Evolutionary conservation across 2,113 vertebrate genomes (phyloP).

Genomic region (Perca schrenkii): DNA sequence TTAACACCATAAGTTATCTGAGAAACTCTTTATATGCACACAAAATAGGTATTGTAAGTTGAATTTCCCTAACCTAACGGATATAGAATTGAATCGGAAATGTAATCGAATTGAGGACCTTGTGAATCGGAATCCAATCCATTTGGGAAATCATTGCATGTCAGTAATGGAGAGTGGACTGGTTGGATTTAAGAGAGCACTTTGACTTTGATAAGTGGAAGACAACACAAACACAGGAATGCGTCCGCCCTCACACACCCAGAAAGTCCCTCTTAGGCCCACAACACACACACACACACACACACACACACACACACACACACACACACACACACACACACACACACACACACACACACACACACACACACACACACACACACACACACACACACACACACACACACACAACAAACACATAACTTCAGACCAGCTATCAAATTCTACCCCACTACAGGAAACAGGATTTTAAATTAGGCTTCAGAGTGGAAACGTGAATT

Average conservation of each 20-base stretch:
- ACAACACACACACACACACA: background rate
- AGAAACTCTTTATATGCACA: too few species aligned
- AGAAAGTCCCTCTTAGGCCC: background rate
- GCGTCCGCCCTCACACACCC: background rate
- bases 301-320: background rate
- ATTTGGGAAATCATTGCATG: too few species aligned
- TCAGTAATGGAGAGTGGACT: background rate
- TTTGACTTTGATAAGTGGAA: conserved; percentile 43
- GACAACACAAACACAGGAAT: conserved; percentile 31
- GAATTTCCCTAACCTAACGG: too few species aligned
- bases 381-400: background rate
- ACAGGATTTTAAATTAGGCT: background rate
- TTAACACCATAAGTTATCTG: too few species aligned
- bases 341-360: background rate
- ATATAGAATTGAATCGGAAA: too few species aligned
- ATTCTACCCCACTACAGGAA: background rate
- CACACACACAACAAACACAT: background rate
- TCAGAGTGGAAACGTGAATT: background rate
- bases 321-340: background rate
- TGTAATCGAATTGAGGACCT: too few species aligned
- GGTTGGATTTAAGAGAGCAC: conserved; percentile 18
- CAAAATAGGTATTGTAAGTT: too few species aligned
- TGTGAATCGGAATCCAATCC: too few species aligned
- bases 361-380: background rate
- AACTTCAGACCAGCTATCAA: conserved; percentile 8